Evolutionary conservation across 2,113 vertebrate genomes (phyloP).

Genomic region (Hippoglossus stenolepis): DNA sequence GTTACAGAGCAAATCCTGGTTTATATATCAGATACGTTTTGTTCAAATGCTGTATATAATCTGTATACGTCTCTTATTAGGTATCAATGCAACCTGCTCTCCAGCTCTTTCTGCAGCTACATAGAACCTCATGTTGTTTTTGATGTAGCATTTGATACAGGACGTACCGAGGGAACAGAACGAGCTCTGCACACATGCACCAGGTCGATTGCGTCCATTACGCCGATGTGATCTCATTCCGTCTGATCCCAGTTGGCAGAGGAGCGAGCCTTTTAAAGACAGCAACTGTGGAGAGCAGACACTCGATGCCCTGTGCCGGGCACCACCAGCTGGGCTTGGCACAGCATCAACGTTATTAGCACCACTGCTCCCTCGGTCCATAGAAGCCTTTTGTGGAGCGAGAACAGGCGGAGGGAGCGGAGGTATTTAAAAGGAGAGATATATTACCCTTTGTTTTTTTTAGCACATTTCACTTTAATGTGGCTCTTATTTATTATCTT

Average conservation of each 20-base stretch:
- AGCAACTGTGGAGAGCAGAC: slow-evolving; percentile 78
- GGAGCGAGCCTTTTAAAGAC: slow-evolving; percentile 76
- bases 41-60: neutral
- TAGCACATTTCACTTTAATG: slow-evolving; percentile 21
- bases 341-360: slow-evolving; percentile 79
- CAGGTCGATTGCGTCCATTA: slow-evolving; percentile 67
- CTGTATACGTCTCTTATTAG: neutral
- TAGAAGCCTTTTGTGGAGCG: slow-evolving; percentile 68
- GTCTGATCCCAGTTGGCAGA: slow-evolving; percentile 73
- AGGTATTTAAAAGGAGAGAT: slow-evolving; percentile 28
- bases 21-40: neutral
- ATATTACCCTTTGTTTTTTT: slow-evolving; percentile 17
- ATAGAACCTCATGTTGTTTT: neutral
- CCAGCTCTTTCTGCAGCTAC: neutral
- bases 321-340: slow-evolving; percentile 81
- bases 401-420: slow-evolving; percentile 46
- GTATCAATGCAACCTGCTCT: neutral
- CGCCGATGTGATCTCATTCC: slow-evolving; percentile 60
- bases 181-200: slow-evolving; percentile 34
- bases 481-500: slow-evolving; percentile 9
- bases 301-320: slow-evolving; percentile 78
- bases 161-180: slow-evolving; percentile 23
- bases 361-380: slow-evolving; percentile 62
- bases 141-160: slow-evolving; percentile 21
- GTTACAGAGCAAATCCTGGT: neutral